Evolutionary conservation across 1,140 invertebrate species (phyloP), one percentile per base, ranked within the genome.

Genomic region (Drosophila busckii): DNA sequence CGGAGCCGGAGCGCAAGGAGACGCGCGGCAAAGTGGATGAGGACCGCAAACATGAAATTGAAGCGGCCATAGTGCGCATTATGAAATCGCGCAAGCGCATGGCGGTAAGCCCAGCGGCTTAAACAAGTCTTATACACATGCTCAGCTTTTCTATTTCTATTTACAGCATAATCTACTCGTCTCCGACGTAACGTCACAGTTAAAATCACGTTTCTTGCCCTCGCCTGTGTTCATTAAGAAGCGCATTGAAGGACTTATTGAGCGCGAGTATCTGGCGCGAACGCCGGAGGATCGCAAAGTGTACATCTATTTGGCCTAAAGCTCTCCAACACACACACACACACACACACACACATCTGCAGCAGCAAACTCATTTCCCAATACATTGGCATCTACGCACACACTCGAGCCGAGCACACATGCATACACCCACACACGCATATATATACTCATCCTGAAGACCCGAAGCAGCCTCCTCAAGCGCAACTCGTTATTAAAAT

Each of bases 41-140:
- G 88, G 98, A 99, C 89, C 91, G 98, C 55, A 99, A 99, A 88
- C 97, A 99, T 88, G 98, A 99, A 90, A 99, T 99, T 60, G 98
- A 99, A 90, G 98, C 98, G 26, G 98, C 98, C 26, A 98, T 99
- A 85, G 98, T 99, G 34, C 92, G 98, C 80, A 99, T 99, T 78
- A 99, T 99, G 98, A 99, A 99, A 89, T 96, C 96, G 15, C 91
- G 98, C 45, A 99, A 99, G 90, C 93, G 93, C 82, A 94, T 99
- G 92, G 89, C 93, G 86, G 94, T 94, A 88, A 87, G 89, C n/a
- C n/a, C n/a, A n/a, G n/a, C n/a, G n/a, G n/a, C n/a, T n/a, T n/a
- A n/a, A n/a, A n/a, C n/a, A n/a, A n/a, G n/a, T n/a, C n/a, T n/a
- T n/a, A n/a, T n/a, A 26, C 8, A 26, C 16, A 1, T 32, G 16